These are phyloP conservation scores for Prochilodus magdalenae DNA, from an alignment of 2,113 vertebrate species.

Conservation along the genomic window DNA sequence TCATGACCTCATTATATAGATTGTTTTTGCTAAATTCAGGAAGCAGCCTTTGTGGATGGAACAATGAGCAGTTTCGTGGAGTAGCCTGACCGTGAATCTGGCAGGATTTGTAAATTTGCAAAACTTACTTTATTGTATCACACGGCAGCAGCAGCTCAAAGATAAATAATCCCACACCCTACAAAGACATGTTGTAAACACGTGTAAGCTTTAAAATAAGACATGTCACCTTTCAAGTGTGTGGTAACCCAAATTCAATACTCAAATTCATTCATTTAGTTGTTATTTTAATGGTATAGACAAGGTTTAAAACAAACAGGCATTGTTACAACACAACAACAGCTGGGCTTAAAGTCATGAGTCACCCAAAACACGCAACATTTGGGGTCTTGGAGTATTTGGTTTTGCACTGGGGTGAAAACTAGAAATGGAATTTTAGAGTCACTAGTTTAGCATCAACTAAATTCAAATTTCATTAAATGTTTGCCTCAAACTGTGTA, in stretches of 20 bases:
- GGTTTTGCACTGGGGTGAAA: too few relatives aligned
- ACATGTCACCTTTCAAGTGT: neutral
- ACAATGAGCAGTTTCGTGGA: neutral
- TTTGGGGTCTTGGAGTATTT: too few relatives aligned
- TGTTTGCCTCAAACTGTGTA: too few relatives aligned
- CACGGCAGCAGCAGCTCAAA: neutral
- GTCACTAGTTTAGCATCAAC: too few relatives aligned
- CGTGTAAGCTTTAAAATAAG: neutral
- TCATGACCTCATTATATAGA: constrained; percentile 12
- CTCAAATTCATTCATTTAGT: neutral
- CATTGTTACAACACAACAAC: too few relatives aligned
- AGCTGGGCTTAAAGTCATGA: too few relatives aligned
- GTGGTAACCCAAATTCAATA: too few relatives aligned
- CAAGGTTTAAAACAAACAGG: too few relatives aligned
- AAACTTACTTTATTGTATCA: neutral
- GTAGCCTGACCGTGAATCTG: neutral
- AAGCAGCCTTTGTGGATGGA: neutral
- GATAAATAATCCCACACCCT: constrained; percentile 6
- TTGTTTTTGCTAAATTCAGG: constrained; percentile 6
- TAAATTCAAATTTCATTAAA: too few relatives aligned
- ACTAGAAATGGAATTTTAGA: too few relatives aligned
- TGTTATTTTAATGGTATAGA: neutral
- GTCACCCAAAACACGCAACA: too few relatives aligned
- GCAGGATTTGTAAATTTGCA: neutral
- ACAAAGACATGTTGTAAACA: neutral